These are phyloP conservation scores for Penaeus monodon DNA, from an alignment of 2,888 invertebrate genomes.

Conservation along the genomic window DNA sequence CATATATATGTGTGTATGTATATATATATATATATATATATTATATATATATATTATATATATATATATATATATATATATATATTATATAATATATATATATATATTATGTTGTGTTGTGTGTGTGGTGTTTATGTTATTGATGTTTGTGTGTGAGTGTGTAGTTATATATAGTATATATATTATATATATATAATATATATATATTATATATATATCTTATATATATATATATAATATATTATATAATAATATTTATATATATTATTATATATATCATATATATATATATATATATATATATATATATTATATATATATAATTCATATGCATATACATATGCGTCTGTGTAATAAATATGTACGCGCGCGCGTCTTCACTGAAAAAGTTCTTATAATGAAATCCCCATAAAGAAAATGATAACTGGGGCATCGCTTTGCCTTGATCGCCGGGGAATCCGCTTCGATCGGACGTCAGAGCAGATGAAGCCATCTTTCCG, in stretches of 20 bases:
- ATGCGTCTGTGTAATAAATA: too few species aligned
- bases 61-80: slow-evolving; percentile 2
- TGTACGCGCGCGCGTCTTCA: too few species aligned
- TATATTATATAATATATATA: not conserved
- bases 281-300: slow-evolving; percentile 2
- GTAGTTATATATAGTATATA: not conserved
- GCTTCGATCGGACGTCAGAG: too few species aligned
- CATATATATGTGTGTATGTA: not conserved
- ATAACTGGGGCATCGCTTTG: too few species aligned
- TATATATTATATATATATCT: not conserved
- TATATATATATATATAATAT: slow-evolving; percentile 12
- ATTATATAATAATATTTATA: not conserved
- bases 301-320: not conserved
- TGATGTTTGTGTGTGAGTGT: not conserved
- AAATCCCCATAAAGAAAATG: too few species aligned
- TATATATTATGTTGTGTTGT: slow-evolving; percentile 2
- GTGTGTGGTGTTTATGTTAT: not conserved
- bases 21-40: not conserved
- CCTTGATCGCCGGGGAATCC: too few species aligned
- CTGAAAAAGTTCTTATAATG: too few species aligned
- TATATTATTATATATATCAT: slow-evolving; percentile 6
- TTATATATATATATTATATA: slow-evolving; percentile 18
- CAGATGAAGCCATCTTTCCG: too few species aligned
- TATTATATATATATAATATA: slow-evolving; percentile 20
- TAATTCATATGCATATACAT: too few species aligned